Conservation (phyloP, 2,888 invertebrate genomes). For the Ptilodon capucinus region DNA sequence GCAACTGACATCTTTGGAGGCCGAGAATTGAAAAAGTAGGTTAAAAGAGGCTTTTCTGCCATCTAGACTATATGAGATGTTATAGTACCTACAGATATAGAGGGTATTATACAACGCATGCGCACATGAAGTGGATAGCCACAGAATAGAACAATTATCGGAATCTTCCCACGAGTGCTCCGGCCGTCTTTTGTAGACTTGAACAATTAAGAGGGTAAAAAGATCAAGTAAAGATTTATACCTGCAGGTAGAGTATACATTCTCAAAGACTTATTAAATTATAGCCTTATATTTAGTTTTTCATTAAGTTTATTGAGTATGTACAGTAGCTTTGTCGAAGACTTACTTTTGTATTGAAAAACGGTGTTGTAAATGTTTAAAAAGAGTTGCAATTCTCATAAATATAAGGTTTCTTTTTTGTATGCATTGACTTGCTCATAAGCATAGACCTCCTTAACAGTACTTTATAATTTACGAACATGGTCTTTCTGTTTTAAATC, state of each 20-base stretch:
- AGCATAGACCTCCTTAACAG: no score
- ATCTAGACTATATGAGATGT: conserved; percentile 3
- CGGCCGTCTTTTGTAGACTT: conserved; percentile 32
- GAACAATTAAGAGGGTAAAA: conserved; percentile 39
- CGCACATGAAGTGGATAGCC: conserved; percentile 14
- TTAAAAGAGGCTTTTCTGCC: conserved; percentile 41
- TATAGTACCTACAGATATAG: conserved; percentile 1
- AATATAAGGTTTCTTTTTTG: no score
- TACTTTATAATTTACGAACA: no score
- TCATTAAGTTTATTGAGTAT: no score
- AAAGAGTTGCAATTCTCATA: no score
- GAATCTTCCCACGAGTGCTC: conserved; percentile 52
- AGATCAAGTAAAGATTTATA: conserved; percentile 24
- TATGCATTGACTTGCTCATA: no score
- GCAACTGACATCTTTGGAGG: conserved; percentile 33
- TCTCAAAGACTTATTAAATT: no score
- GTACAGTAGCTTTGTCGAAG: no score
- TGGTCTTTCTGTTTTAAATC: no score
- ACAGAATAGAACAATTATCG: conserved; percentile 49
- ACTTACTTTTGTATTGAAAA: no score
- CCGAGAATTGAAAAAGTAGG: conserved; percentile 41
- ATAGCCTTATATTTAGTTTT: no score
- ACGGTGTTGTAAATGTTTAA: no score
- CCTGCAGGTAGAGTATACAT: conserved; percentile 1
- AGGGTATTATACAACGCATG: conserved; percentile 27